Percentiles rank a stretch among this genome's conserved stretches.
These are phyloP conservation scores for Linnaemya vulpina DNA, from an alignment of 2,888 invertebrate species.

Conservation along the genomic window DNA sequence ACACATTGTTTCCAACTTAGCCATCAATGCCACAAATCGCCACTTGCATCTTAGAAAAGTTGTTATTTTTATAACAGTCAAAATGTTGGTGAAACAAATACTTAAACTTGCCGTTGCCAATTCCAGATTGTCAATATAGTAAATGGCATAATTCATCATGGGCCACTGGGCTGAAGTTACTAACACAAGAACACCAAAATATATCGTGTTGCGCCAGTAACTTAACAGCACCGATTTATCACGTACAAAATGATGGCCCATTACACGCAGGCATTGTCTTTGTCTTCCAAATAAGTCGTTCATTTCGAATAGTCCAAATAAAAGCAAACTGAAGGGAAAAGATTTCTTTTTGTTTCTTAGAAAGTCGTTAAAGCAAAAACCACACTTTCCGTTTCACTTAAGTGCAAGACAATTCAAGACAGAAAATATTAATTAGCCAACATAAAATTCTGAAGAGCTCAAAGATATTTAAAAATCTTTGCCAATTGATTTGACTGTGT, in stretches of 20 bases:
- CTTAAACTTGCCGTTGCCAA: constrained; percentile 79
- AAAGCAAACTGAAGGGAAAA: background rate
- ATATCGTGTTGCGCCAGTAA: constrained; percentile 65
- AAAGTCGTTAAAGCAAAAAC: background rate
- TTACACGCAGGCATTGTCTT: constrained; percentile 75
- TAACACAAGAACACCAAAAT: constrained; percentile 72
- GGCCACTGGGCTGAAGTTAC: constrained; percentile 80
- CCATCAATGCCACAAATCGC: constrained; percentile 77
- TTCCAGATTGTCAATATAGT: constrained; percentile 77
- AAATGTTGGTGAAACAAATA: constrained; percentile 78
- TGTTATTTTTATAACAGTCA: constrained; percentile 79
- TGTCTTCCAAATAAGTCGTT: constrained; percentile 76
- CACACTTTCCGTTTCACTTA: constrained; percentile 5
- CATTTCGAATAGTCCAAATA: constrained; percentile 39
- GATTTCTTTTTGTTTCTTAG: background rate
- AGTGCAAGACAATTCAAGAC: constrained; percentile 25
- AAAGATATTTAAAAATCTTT: constrained; percentile 41
- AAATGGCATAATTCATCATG: constrained; percentile 76
- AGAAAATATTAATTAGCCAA: constrained; percentile 26
- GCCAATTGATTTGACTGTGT: background rate
- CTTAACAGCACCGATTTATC: constrained; percentile 68
- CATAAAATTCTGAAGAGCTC: constrained; percentile 29
- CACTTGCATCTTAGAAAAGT: constrained; percentile 78
- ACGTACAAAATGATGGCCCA: constrained; percentile 75
- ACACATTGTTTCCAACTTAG: constrained; percentile 77